These are phyloP conservation scores for Ceyx margarethae DNA, from an alignment of 2,113 vertebrate species.

Conservation along the genomic window DNA sequence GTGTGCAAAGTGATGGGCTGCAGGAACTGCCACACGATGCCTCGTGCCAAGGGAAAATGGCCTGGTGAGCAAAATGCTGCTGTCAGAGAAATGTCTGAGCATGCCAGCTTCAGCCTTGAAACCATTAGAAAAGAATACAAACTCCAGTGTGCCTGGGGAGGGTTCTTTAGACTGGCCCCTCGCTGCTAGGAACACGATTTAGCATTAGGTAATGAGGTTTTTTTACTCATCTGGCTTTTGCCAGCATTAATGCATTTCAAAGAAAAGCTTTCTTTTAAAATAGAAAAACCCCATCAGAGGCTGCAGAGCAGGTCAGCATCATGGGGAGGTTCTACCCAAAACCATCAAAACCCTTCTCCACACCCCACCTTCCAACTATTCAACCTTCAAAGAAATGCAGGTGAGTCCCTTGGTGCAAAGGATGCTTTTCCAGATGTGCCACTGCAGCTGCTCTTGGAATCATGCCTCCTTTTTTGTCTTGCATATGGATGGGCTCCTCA, in stretches of 20 bases:
- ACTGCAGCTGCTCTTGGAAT: not conserved
- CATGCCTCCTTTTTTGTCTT: not conserved
- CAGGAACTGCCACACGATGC: slow-evolving; percentile 4
- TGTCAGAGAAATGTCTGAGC: not conserved
- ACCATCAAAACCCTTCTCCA: too few relatives aligned
- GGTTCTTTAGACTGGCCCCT: not conserved
- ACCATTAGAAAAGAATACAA: not conserved
- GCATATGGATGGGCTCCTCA: not conserved
- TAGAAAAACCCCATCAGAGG: not conserved
- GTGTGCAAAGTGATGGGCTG: slow-evolving; percentile 18
- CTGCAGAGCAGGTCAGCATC: not conserved
- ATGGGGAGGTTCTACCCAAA: not conserved
- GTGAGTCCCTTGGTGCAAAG: not conserved
- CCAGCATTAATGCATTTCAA: not conserved
- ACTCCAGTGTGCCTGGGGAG: not conserved
- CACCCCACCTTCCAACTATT: not conserved
- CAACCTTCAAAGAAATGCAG: not conserved
- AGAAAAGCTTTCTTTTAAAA: not conserved
- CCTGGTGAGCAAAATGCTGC: not conserved
- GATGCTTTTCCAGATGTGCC: not conserved
- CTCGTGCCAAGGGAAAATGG: not conserved
- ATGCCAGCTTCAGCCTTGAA: not conserved
- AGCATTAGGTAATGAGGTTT: not conserved
- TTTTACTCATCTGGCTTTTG: not conserved
- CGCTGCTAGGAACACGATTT: not conserved